A percentile compares a stretch with the other conserved stretches of the same genome.
Evolutionary conservation across 2,797 vertebrate genomes (phyloP).

Genomic region (Pseudochaenichthys georgianus): DNA sequence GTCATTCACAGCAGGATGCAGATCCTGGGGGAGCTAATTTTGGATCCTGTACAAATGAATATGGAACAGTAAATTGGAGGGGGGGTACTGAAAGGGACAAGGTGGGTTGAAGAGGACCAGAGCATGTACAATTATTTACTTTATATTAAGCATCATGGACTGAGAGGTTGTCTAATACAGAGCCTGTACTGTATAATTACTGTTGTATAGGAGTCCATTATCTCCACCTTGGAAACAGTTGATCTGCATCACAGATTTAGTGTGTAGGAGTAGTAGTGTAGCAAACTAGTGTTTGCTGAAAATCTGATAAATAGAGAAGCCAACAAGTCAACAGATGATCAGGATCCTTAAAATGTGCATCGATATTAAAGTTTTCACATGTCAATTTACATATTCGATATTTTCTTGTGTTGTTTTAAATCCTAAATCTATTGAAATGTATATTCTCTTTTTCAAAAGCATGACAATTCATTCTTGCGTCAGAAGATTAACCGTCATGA

Average conservation of each 20-base stretch:
- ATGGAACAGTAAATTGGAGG: conserved; percentile 26
- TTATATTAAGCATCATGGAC: neutral
- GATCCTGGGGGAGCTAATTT: conserved; percentile 6
- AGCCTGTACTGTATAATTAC: neutral
- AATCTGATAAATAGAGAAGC: neutral
- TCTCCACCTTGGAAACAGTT: neutral
- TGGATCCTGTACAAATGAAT: conserved; percentile 55
- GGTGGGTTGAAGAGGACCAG: neutral
- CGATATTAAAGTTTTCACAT: neutral
- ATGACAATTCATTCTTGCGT: neutral
- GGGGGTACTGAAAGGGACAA: neutral
- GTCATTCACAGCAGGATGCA: conserved; percentile 31
- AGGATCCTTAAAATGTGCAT: neutral
- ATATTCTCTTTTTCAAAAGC: too few species aligned
- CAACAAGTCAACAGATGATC: neutral
- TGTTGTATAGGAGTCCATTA: conserved; percentile 11
- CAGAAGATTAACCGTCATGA: too few species aligned
- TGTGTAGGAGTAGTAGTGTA: too few species aligned
- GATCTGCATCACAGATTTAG: neutral
- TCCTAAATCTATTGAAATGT: too few species aligned
- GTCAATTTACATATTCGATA: too few species aligned
- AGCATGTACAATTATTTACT: too few species aligned
- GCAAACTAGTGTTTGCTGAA: neutral
- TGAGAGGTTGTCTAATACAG: conserved; percentile 10
- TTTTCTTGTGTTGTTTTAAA: too few species aligned